A percentile compares a stretch with the other conserved stretches of the same genome.
Evolutionary conservation across 2,113 vertebrate species (phyloP).

Genomic region (Periophthalmus modestus): DNA sequence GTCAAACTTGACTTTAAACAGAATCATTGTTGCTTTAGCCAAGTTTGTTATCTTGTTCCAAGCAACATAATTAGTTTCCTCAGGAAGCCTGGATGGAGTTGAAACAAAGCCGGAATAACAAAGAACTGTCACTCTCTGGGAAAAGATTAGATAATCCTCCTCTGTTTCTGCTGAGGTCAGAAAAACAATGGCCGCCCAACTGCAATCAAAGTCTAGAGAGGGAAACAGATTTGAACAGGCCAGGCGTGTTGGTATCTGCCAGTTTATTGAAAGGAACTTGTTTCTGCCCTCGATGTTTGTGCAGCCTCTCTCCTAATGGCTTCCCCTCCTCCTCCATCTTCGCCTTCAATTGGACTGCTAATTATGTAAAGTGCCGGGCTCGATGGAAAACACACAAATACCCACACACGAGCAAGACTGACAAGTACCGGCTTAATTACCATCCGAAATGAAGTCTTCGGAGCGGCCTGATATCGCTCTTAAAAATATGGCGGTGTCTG

Average conservation of each 20-base stretch:
- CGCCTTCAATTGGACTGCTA: conserved; percentile 63
- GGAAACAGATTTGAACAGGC: conserved; percentile 31
- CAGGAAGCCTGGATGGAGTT: background rate
- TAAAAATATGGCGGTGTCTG: conserved; percentile 45
- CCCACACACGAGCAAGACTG: conserved; percentile 16
- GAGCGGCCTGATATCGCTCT: conserved; percentile 54
- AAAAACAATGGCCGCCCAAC: conserved; percentile 23
- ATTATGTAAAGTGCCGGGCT: conserved; percentile 68
- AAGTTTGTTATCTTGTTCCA: background rate
- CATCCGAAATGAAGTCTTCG: conserved; percentile 65
- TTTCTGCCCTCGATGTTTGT: conserved; percentile 34
- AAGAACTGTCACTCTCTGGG: conserved; percentile 46
- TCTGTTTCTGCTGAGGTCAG: conserved; percentile 30
- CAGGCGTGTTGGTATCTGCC: conserved; percentile 22
- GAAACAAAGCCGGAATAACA: conserved; percentile 29
- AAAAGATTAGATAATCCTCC: conserved; percentile 43
- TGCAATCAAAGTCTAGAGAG: background rate
- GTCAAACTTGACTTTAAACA: background rate
- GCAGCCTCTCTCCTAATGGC: conserved; percentile 58
- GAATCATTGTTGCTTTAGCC: background rate
- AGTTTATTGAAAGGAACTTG: conserved; percentile 21
- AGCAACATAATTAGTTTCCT: background rate
- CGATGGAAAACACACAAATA: conserved; percentile 39
- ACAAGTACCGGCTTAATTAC: conserved; percentile 66
- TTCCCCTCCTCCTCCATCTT: conserved; percentile 59